These are phyloP conservation scores for Zosterops lateralis DNA, from an alignment of 2,113 vertebrate genomes.

Conservation along the genomic window DNA sequence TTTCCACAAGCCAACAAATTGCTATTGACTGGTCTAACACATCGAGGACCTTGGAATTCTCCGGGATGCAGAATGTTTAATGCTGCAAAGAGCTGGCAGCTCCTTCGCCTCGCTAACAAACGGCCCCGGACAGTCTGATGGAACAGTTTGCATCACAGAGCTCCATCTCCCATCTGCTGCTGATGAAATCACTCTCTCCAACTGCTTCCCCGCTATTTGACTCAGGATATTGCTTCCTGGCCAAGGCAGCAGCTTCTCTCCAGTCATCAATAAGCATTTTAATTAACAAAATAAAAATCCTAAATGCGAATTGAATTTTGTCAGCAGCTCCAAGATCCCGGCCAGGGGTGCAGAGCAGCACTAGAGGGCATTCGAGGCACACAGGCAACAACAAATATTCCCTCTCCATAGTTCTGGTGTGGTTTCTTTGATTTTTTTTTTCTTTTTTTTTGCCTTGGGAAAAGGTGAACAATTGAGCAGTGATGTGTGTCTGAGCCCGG, in stretches of 20 bases:
- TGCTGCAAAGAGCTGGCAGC: constrained; percentile 3
- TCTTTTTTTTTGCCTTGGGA: neutral
- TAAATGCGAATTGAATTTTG: neutral
- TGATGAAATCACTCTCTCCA: constrained; percentile 32
- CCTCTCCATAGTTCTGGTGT: neutral
- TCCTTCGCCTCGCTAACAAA: constrained; percentile 1
- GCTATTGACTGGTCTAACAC: constrained; percentile 7
- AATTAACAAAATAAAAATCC: constrained; percentile 50
- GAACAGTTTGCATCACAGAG: constrained; percentile 17
- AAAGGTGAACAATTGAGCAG: neutral
- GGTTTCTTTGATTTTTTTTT: neutral
- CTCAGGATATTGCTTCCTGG: constrained; percentile 31
- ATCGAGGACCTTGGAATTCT: constrained; percentile 14
- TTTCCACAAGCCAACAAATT: neutral
- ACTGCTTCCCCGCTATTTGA: constrained; percentile 30
- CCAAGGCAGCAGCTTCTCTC: neutral
- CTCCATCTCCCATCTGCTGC: constrained; percentile 18
- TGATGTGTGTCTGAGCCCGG: neutral
- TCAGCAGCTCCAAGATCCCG: neutral
- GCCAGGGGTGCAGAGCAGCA: neutral
- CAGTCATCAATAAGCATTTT: constrained; percentile 31
- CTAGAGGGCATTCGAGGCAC: constrained; percentile 63
- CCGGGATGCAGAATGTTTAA: neutral
- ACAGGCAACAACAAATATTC: neutral
- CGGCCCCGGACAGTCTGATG: neutral